A percentile compares a stretch with the other conserved stretches of the same genome.
phyloP scores from a whole-genome alignment of 2,797 vertebrate species.

The Chloroceryle amazona region DNA sequence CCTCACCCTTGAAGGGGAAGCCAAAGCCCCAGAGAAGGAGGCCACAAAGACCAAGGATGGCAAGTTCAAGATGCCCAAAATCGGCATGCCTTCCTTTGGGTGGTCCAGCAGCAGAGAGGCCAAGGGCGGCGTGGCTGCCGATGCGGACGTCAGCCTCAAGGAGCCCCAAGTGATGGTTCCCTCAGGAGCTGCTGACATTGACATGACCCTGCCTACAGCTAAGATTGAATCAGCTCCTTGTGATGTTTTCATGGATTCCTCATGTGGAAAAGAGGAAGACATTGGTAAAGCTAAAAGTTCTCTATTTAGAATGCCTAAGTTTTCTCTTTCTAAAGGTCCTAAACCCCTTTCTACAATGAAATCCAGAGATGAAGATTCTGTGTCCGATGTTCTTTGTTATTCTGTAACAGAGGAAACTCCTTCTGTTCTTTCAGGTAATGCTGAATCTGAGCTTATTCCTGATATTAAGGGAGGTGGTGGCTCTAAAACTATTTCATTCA shows the following conservation, averaged over 20 bases:
- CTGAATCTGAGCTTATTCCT: accelerated
- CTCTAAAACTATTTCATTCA: not conserved
- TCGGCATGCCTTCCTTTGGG: constrained; percentile 12
- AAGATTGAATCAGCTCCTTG: accelerated
- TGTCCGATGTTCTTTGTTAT: accelerated
- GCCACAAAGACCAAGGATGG: not conserved
- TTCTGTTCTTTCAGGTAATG: accelerated
- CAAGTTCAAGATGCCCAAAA: not conserved
- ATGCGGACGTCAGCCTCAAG: not conserved
- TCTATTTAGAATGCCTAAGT: not conserved
- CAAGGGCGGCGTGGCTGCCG: not conserved
- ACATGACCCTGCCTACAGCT: not conserved
- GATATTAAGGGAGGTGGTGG: accelerated
- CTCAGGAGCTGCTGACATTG: accelerated
- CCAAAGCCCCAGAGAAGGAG: not conserved
- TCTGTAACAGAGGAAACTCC: accelerated
- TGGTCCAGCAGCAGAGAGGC: constrained; percentile 5
- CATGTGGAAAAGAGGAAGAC: accelerated
- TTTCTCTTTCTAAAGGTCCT: not conserved
- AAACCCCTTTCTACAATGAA: accelerated
- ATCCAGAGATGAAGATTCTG: accelerated
- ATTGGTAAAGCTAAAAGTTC: accelerated
- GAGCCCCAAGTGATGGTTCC: not conserved
- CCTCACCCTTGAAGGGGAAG: not conserved
- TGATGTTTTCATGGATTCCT: accelerated